phyloP scores from a whole-genome alignment of 2,888 invertebrate genomes.

The Euplexia lucipara region DNA sequence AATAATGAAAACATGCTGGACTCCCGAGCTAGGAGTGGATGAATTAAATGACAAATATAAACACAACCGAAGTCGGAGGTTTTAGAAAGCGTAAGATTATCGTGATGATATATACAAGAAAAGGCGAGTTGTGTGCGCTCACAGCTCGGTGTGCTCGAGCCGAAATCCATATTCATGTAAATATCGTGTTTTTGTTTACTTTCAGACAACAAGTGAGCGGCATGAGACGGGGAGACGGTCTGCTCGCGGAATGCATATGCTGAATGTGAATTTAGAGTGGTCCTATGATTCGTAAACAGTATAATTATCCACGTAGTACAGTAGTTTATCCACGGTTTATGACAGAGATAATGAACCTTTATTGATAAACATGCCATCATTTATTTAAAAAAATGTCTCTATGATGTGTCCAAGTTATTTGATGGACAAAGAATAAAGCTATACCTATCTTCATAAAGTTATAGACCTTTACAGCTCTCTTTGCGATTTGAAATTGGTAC shows the following conservation, averaged over 20 bases:
- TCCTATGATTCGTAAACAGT: conserved; percentile 22
- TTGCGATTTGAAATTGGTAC: too few species aligned
- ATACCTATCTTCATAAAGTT: too few species aligned
- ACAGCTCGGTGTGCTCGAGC: conserved; percentile 31
- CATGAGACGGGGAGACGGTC: conserved; percentile 32
- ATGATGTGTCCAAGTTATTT: too few species aligned
- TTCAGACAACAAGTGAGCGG: conserved; percentile 44
- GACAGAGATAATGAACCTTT: too few species aligned
- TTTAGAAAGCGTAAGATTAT: conserved; percentile 63
- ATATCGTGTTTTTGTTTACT: conserved; percentile 62
- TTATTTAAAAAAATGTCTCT: too few species aligned
- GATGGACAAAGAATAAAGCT: too few species aligned
- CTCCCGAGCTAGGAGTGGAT: conserved; percentile 66
- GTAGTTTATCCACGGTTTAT: too few species aligned
- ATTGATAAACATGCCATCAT: too few species aligned
- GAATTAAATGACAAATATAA: conserved; percentile 70
- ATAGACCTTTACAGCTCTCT: too few species aligned
- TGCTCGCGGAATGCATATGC: conserved; percentile 39
- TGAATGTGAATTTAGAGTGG: conserved; percentile 22
- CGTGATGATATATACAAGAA: conserved; percentile 40
- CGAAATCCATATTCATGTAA: conserved; percentile 63
- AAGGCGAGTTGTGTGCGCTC: conserved; percentile 27
- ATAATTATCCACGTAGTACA: too few species aligned
- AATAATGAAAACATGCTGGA: conserved; percentile 74
- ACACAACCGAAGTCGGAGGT: conserved; percentile 40